A percentile compares a stretch with the other conserved stretches of the same genome.
Evolutionary conservation across 2,888 invertebrate species (phyloP).

Genomic region (Drosophila leonis): DNA sequence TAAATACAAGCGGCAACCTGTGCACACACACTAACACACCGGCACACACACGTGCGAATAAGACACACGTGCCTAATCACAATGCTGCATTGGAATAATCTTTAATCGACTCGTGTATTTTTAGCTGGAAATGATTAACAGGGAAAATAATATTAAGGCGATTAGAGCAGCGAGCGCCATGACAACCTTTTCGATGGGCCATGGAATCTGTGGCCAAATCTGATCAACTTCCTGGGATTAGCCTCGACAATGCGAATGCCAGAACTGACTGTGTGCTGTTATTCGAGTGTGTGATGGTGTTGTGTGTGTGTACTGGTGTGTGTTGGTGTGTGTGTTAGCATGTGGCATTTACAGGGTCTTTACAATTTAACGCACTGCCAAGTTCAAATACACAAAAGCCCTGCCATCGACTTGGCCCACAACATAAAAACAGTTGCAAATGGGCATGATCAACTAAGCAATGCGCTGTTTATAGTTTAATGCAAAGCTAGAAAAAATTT

Average conservation of each 20-base stretch:
- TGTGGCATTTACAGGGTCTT: constrained; percentile 66
- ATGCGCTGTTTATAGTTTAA: background rate
- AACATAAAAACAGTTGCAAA: constrained; percentile 28
- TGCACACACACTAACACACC: background rate
- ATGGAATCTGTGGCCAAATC: constrained; percentile 69
- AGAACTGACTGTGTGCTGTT: constrained; percentile 22
- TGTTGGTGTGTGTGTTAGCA: constrained; percentile 25
- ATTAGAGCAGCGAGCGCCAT: constrained; percentile 18
- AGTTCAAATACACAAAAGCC: constrained; percentile 79
- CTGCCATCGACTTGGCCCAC: constrained; percentile 53
- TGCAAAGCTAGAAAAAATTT: background rate
- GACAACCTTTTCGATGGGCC: constrained; percentile 30
- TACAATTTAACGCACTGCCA: constrained; percentile 79
- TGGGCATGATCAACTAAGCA: background rate
- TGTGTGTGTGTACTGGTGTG: constrained; percentile 24
- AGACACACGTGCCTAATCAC: constrained; percentile 76
- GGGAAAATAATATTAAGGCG: constrained; percentile 29
- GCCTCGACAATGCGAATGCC: constrained; percentile 57
- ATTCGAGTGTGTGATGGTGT: constrained; percentile 20
- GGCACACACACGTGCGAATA: background rate
- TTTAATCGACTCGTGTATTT: constrained; percentile 55
- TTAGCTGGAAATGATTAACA: constrained; percentile 64
- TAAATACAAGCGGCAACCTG: constrained; percentile 39
- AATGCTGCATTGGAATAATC: constrained; percentile 73
- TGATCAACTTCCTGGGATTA: constrained; percentile 75